Percentiles rank a stretch among this genome's conserved stretches.
phyloP scores from a whole-genome alignment of 2,113 vertebrate genomes.

The Lasiurus borealis region DNA sequence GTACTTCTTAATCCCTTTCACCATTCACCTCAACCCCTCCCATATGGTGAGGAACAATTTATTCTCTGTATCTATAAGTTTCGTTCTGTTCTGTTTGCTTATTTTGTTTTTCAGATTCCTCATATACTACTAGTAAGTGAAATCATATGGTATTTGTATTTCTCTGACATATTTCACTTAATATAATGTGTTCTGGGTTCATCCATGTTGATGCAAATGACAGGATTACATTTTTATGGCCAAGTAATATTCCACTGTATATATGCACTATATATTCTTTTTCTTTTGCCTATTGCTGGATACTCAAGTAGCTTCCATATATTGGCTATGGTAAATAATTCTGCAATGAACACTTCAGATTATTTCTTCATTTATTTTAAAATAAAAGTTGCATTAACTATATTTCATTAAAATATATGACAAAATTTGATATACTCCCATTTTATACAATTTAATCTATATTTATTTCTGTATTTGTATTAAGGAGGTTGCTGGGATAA shows the following conservation, averaged over 20 bases:
- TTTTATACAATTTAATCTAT: constrained; percentile 9
- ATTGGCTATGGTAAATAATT: too few relatives aligned
- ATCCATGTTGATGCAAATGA: too few relatives aligned
- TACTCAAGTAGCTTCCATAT: too few relatives aligned
- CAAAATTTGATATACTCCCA: constrained; percentile 20
- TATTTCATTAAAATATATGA: constrained; percentile 49
- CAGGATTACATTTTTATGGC: background rate
- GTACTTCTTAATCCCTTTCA: background rate
- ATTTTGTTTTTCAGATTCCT: too few relatives aligned
- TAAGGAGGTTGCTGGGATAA: background rate
- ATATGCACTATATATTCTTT: too few relatives aligned
- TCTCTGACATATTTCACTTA: too few relatives aligned
- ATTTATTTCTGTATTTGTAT: background rate
- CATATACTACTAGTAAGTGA: too few relatives aligned
- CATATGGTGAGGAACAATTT: background rate
- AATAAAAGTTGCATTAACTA: background rate
- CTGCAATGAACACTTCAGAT: background rate
- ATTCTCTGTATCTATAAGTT: background rate
- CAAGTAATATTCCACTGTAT: background rate
- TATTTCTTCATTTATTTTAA: constrained; percentile 39
- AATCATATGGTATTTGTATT: too few relatives aligned
- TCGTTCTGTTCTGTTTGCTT: too few relatives aligned
- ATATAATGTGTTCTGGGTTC: too few relatives aligned
- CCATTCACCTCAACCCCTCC: background rate
- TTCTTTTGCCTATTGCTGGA: too few relatives aligned